phyloP scores from a whole-genome alignment of 1,140 invertebrate genomes.

The Phortica variegata region DNA sequence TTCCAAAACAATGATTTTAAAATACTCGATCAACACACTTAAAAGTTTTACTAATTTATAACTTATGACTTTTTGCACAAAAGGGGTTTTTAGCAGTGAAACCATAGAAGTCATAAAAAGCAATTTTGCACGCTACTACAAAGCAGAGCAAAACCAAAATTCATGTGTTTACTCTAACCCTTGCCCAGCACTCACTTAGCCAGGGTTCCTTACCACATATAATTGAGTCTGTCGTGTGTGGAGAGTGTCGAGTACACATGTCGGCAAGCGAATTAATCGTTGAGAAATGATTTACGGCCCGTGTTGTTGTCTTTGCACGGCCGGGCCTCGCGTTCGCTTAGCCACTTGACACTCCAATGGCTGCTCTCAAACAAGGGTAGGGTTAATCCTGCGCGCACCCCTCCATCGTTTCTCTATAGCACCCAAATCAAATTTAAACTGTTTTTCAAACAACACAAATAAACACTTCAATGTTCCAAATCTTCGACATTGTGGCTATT shows the following conservation, averaged over 20 bases:
- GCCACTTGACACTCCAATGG: constrained; percentile 30
- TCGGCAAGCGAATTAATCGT: constrained; percentile 57
- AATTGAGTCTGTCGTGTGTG: constrained; percentile 15
- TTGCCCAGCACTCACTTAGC: not conserved
- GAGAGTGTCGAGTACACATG: constrained; percentile 37
- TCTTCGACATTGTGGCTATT: constrained; percentile 43
- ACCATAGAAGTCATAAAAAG: constrained; percentile 38
- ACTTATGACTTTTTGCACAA: constrained; percentile 35
- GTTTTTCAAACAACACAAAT: constrained; percentile 46
- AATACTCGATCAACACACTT: constrained; percentile 17
- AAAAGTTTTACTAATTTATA: constrained; percentile 48
- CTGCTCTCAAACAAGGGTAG: constrained; percentile 29
- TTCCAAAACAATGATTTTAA: too few species aligned
- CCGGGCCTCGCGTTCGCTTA: constrained; percentile 1
- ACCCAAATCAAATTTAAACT: constrained; percentile 54
- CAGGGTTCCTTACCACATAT: constrained; percentile 12
- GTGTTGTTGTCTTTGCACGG: constrained; percentile 49
- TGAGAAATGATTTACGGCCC: constrained; percentile 58
- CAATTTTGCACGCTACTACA: constrained; percentile 57
- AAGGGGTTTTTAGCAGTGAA: not conserved
- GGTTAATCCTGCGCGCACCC: constrained; percentile 16
- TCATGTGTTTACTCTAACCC: constrained; percentile 34
- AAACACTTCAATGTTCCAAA: constrained; percentile 12
- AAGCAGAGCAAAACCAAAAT: constrained; percentile 56
- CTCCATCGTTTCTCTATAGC: constrained; percentile 13